A percentile compares a stretch with the other conserved stretches of the same genome.
Evolutionary conservation across 53 echinoderm and acorn worm genomes (phyloP).

Genomic region (Holothuria leucospilota): DNA sequence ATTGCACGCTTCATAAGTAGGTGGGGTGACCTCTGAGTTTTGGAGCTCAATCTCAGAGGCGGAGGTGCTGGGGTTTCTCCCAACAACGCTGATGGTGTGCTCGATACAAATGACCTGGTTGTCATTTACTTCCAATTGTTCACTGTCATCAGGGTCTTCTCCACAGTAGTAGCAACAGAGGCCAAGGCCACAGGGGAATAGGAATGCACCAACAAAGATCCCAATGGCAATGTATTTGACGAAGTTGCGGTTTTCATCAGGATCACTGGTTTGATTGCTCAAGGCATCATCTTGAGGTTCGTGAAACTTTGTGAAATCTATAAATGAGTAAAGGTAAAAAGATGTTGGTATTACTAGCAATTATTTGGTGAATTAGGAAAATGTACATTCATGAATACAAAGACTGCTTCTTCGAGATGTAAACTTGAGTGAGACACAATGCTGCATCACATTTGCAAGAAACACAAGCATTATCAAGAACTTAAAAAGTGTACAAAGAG

Average conservation of each 20-base stretch:
- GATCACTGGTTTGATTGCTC: conserved; percentile 35
- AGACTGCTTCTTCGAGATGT: not conserved
- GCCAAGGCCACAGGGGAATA: conserved; percentile 5
- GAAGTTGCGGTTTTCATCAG: not conserved
- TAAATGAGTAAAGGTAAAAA: not conserved
- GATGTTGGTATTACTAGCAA: too few relatives aligned
- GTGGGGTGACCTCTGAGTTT: not conserved
- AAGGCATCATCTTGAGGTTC: conserved; percentile 20
- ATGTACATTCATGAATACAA: too few relatives aligned
- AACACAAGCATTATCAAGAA: too few relatives aligned
- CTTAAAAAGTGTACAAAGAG: too few relatives aligned
- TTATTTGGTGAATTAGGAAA: too few relatives aligned
- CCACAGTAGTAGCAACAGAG: conserved; percentile 33
- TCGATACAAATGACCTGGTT: not conserved
- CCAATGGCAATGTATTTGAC: conserved; percentile 13
- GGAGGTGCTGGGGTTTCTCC: not conserved
- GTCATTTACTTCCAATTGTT: not conserved
- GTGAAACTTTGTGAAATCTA: conserved; percentile 5
- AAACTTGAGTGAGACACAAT: too few relatives aligned
- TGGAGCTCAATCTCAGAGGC: not conserved
- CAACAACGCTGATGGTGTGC: conserved; percentile 21
- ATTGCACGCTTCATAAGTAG: conserved; percentile 32
- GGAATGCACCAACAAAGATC: conserved; percentile 34
- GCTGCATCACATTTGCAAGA: too few relatives aligned
- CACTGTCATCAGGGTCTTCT: not conserved